Base-by-base conservation (phyloP, 2,888 invertebrate genomes). In the Eucera pruinosa region DNA sequence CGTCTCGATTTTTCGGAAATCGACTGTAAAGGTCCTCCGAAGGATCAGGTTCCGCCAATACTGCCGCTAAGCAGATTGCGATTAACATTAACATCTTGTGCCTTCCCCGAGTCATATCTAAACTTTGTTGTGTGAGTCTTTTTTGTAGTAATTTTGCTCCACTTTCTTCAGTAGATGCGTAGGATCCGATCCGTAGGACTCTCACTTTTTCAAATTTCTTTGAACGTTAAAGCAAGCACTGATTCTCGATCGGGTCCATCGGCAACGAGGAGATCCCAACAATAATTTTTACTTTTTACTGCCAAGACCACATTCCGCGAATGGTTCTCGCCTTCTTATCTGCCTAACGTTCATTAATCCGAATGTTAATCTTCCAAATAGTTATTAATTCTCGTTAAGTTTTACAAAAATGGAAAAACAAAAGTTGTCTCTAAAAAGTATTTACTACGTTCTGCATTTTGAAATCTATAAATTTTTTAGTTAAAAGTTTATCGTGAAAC, bases 1-100 rank as follows among this genome's bases (percentile, higher is more conserved):
- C 91, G 23, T 90, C 90, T 1, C 89, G 86, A 62, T 78, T 86
- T 33, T 87, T 87, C 6, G 86, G 82, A 5, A 76, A 55, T 47
- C 83, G 58, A 36, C 75, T 83, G 50, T 87, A 86, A 47, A 88
- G 82, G 11, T 89, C 90, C 4, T 90, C 89, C 6, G 87, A 80
- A 0, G 90, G 88, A 61, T 91, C 92, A 54, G 92, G 90, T 39
- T 91, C 90, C 65, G 88, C 89, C 6, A 78, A 72, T 55, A 80
- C 82, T 36, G 82, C 66, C 39, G 77, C 54, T 45, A 82, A 60
- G 61, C 48, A 80, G 33, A 78, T 68, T 41, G 76, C 82, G 47
- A 71, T 71, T 27, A 86, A 27, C 58, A 85, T 60, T 15, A 86
- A 52, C 36, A 67, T 66, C 61, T 66, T 71, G 27, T 66, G 69